Evolutionary conservation across 2,797 vertebrate genomes (phyloP).

Genomic region (Xerus rutilus): DNA sequence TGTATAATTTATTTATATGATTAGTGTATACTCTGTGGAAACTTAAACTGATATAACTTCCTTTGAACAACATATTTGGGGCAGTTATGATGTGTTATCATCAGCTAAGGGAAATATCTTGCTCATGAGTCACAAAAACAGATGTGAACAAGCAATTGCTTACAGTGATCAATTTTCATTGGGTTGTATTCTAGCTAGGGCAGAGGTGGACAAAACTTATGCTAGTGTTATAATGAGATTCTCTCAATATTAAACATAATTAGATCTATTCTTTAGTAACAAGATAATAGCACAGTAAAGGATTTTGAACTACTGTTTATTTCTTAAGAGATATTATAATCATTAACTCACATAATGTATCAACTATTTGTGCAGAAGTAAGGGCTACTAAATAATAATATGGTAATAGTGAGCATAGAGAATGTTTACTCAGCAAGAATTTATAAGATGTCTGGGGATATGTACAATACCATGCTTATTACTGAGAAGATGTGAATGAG

Average conservation of each 20-base stretch:
- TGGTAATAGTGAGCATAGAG: background rate
- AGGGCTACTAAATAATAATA: slow-evolving; percentile 37
- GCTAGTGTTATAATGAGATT: slow-evolving; percentile 9
- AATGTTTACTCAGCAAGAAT: background rate
- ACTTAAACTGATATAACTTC: slow-evolving; percentile 72
- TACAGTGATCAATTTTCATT: slow-evolving; percentile 60
- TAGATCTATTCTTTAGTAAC: slow-evolving; percentile 51
- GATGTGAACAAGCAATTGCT: slow-evolving; percentile 61
- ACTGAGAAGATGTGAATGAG: slow-evolving; percentile 18
- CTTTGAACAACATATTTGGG: slow-evolving; percentile 64
- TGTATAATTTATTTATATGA: slow-evolving; percentile 71
- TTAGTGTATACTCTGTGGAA: slow-evolving; percentile 65
- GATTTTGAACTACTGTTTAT: slow-evolving; percentile 46
- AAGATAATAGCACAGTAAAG: slow-evolving; percentile 22
- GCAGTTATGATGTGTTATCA: slow-evolving; percentile 67
- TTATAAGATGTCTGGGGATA: background rate
- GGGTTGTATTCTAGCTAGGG: background rate
- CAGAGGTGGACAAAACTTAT: slow-evolving; percentile 51
- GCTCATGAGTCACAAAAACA: slow-evolving; percentile 69
- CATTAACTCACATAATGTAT: slow-evolving; percentile 17
- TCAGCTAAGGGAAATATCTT: slow-evolving; percentile 74
- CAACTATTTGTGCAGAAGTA: slow-evolving; percentile 33
- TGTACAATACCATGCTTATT: background rate
- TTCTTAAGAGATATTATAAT: background rate
- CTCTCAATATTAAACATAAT: slow-evolving; percentile 10